These are phyloP conservation scores for Sturnus vulgaris DNA, from an alignment of 2,113 vertebrate species.

Conservation along the genomic window DNA sequence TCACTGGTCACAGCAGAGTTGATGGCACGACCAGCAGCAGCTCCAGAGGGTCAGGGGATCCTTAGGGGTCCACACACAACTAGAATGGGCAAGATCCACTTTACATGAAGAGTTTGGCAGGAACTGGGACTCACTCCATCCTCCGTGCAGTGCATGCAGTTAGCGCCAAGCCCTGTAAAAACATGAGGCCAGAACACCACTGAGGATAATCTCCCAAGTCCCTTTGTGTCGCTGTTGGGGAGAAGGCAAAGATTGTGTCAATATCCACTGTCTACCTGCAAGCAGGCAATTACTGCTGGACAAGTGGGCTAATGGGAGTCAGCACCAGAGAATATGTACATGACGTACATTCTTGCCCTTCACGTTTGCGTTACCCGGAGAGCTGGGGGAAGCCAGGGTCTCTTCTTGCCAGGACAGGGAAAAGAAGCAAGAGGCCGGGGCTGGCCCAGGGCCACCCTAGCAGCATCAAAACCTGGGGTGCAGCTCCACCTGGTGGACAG, in stretches of 20 bases:
- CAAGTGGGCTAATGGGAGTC: not conserved
- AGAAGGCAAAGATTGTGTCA: not conserved
- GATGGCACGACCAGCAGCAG: not conserved
- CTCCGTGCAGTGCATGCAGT: not conserved
- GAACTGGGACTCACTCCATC: not conserved
- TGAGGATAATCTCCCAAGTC: not conserved
- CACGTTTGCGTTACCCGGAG: fast-evolving
- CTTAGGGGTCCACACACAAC: not conserved
- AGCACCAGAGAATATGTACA: not conserved
- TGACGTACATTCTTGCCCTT: not conserved
- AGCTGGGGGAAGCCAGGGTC: not conserved
- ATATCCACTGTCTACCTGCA: not conserved
- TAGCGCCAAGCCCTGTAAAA: not conserved
- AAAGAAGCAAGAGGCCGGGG: not conserved
- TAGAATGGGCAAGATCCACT: not conserved
- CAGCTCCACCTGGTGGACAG: slow-evolving; percentile 59
- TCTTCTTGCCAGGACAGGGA: not conserved
- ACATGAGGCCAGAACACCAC: fast-evolving
- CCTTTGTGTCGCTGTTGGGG: not conserved
- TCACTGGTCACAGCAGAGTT: not conserved
- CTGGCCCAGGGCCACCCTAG: not conserved
- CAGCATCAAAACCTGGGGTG: not conserved
- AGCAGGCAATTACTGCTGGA: not conserved
- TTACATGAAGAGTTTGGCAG: not conserved
- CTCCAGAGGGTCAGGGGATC: not conserved